Percentiles rank a stretch among this genome's conserved stretches.
Conservation (phyloP, 2,888 invertebrate genomes). For the Mantis religiosa region DNA sequence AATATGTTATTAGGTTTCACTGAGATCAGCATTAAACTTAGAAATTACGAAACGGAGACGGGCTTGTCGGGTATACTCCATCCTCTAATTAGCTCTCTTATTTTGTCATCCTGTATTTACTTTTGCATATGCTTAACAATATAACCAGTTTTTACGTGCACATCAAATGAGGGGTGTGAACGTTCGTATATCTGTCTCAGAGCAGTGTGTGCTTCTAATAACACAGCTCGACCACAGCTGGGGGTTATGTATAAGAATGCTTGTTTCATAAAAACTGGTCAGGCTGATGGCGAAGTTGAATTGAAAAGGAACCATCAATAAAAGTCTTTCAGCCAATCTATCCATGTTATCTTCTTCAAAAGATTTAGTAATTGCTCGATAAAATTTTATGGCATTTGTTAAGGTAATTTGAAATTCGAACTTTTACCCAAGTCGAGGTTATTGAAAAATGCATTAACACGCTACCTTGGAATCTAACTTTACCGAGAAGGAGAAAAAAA, state of each 20-base stretch:
- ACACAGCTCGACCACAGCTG: neutral
- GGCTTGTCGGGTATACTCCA: neutral
- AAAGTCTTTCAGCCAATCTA: neutral
- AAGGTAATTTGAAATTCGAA: neutral
- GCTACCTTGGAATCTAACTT: too few species aligned
- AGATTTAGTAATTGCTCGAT: neutral
- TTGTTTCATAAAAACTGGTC: neutral
- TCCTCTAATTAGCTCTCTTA: neutral
- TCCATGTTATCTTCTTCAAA: neutral
- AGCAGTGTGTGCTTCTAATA: neutral
- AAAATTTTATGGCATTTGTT: neutral
- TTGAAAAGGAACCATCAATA: neutral
- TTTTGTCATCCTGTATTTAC: neutral
- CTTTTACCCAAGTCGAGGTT: too few species aligned
- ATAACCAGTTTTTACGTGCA: neutral
- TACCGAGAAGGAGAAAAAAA: too few species aligned
- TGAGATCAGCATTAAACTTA: neutral
- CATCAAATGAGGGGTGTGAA: neutral
- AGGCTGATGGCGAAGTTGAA: neutral
- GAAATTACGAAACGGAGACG: neutral
- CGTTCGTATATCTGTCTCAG: neutral
- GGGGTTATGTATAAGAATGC: neutral
- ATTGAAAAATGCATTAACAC: too few species aligned
- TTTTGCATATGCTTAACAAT: neutral
- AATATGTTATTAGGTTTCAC: neutral